Percentiles rank a stretch among this genome's conserved stretches.
Conservation (phyloP, 2,888 invertebrate species). For the Troides aeacus region DNA sequence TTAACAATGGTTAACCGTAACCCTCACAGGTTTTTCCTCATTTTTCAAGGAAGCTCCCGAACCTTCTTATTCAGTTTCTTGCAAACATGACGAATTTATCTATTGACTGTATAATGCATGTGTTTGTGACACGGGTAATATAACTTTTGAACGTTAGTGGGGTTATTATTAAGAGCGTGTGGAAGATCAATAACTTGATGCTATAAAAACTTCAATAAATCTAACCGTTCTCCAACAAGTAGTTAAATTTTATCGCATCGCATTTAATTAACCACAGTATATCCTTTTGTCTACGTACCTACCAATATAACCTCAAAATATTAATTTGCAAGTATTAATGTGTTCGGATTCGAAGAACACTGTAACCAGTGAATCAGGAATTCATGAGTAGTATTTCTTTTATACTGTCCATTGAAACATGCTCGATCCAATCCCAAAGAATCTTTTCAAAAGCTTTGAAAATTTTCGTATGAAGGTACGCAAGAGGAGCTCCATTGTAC, state of each 20-base stretch:
- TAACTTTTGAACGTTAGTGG: too few species aligned
- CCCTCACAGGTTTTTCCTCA: constrained; percentile 5
- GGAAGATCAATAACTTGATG: too few species aligned
- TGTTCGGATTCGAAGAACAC: too few species aligned
- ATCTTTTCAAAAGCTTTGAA: neutral
- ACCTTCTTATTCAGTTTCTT: constrained; percentile 2
- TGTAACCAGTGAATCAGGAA: too few species aligned
- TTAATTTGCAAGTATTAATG: too few species aligned
- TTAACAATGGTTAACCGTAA: constrained; percentile 19
- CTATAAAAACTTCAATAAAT: too few species aligned
- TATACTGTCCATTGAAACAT: neutral
- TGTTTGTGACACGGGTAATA: neutral
- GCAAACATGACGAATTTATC: constrained; percentile 1
- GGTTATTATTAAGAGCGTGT: too few species aligned
- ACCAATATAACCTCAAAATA: too few species aligned
- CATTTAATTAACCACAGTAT: too few species aligned
- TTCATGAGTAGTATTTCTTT: neutral
- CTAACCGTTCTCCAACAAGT: too few species aligned
- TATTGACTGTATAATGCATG: neutral
- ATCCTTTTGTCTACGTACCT: too few species aligned
- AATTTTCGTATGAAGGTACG: neutral
- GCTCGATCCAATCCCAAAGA: neutral
- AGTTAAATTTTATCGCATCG: too few species aligned
- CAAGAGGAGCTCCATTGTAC: neutral
- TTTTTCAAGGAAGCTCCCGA: constrained; percentile 11